These are phyloP conservation scores for Pandemis cinnamomeana DNA, from an alignment of 2,888 invertebrate genomes.

Conservation along the genomic window DNA sequence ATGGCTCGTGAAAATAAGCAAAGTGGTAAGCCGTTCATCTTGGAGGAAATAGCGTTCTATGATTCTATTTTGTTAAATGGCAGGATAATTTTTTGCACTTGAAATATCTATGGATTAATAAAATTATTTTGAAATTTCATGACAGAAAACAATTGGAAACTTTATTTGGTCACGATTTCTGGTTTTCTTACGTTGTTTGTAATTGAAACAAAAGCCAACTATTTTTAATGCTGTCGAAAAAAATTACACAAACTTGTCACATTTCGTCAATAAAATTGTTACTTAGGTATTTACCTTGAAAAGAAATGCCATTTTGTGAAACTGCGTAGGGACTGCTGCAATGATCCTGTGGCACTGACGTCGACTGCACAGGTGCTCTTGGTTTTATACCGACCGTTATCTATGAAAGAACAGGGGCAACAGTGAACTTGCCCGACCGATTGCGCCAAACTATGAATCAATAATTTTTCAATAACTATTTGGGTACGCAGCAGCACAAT, in stretches of 20 bases:
- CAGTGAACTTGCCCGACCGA: slow-evolving; percentile 67
- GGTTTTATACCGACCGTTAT: slow-evolving; percentile 76
- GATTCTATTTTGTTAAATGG: too few species aligned
- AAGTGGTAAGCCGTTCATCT: too few species aligned
- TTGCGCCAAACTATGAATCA: slow-evolving; percentile 81
- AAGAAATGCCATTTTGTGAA: slow-evolving; percentile 69
- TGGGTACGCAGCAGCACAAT: slow-evolving; percentile 67
- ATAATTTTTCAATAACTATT: slow-evolving; percentile 77
- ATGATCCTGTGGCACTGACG: slow-evolving; percentile 70
- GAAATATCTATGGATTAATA: too few species aligned
- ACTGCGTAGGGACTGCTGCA: slow-evolving; percentile 53
- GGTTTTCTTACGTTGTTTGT: background rate
- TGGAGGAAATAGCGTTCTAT: too few species aligned
- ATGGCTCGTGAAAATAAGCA: too few species aligned
- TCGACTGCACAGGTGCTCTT: slow-evolving; percentile 56
- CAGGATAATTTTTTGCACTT: too few species aligned
- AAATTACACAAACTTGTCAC: background rate
- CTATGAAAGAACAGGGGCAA: slow-evolving; percentile 72
- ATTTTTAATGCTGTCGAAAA: background rate
- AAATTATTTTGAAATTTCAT: too few species aligned
- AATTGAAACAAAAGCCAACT: background rate
- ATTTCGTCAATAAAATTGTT: background rate
- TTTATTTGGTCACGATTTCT: too few species aligned
- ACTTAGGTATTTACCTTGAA: slow-evolving; percentile 70
- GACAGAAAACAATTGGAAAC: too few species aligned